Evolutionary conservation across 92 coral and sea anemone genomes (phyloP), one percentile per base, ranked within the genome.

Genomic region (Metridium senile): DNA sequence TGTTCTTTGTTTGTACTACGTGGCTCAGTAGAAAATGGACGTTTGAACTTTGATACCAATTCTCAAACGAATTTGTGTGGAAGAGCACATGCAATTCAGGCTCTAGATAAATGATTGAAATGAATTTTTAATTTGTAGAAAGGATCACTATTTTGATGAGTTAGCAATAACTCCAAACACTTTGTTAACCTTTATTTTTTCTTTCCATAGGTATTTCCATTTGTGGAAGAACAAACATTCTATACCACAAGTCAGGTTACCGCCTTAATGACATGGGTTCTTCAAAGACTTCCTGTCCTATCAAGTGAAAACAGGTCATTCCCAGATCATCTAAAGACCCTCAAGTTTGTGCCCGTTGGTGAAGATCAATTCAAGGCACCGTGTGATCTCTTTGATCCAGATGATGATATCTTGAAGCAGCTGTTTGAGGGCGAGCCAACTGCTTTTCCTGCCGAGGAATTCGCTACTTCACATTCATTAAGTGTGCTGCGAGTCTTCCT

Each of bases 181-280:
- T 45, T 7, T 45, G 16, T 45, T 45, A 16, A 45, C 51, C 51
- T 45, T 7, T 45, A 45, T 45, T 16, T 7, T 59, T 26, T 45
- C 22, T 25, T 77, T 31, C 29, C 26, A 8, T 21, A 79, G 84
- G 84, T 94, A 19, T 94, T 94, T 74, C 98, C 98, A 8, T 82
- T 89, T 77, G 81, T 94, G 68, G 82, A 82, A 22, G 75, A 78
- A 35, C 88, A 84, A 51, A 80, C 69, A 22, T 81, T 92, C 54
- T 94, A 94, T 70, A 70, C 84, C 62, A 63, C 86, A 75, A 81
- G 84, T 26, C 89, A 94, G 71, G 89, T 93, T 25, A 78, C 97
- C 17, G 83, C 76, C n/a, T 73, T 94, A 33, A 94, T 94, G 98
- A 80, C 88, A 34, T 94, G 97, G 97, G 94, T 94, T 32, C 81